Base-by-base conservation (phyloP, 2,797 vertebrate genomes). In the Fistularia commersonii region DNA sequence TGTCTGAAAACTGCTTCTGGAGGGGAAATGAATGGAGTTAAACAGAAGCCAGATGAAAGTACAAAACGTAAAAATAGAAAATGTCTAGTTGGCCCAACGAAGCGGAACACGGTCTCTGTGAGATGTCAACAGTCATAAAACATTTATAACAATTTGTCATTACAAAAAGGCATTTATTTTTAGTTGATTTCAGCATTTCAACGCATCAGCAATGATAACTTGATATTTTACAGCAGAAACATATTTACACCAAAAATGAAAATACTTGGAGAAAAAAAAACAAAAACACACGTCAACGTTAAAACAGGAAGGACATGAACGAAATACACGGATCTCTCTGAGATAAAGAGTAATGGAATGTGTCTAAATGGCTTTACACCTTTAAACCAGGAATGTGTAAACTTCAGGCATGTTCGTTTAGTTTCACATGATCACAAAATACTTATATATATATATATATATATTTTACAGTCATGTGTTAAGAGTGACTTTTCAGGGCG, bases 311-410 rank as follows among this genome's bases (percentile, higher is more conserved):
- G 46, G 55, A 52, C 12, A 42, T 31, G 0, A 73, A 66, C 45
- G 35, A 54, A 65, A 51, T 4, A 36, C 35, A 34, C 35, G 35
- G 1, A 10, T n/a, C 32, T 58, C 34, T 52, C 47, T 38, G 61
- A 72, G 1, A 63, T 57, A 70, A 64, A 72, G 50, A 23, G 23
- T 69, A 48, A 66, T 74, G 73, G 75, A 81, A 80, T 79, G 77
- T 79, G 64, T 74, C 41, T 48, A 49, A 69, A 83, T 82, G 81
- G 81, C 83, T 85, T 79, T 48, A 39, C 47, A 73, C 50, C 66
- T 73, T 53, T 23, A 2, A 23, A 23, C 23, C 23, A 23, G 68
- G 68, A 82, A 76, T 77, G 78, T 66, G 57, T 54, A 32, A 49
- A 47, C 34, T 33, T 6, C 38, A 70, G 73, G 69, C 74, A 80